These are phyloP conservation scores for Rhorus exstirpatorius DNA, from an alignment of 2,888 invertebrate species.

Conservation along the genomic window DNA sequence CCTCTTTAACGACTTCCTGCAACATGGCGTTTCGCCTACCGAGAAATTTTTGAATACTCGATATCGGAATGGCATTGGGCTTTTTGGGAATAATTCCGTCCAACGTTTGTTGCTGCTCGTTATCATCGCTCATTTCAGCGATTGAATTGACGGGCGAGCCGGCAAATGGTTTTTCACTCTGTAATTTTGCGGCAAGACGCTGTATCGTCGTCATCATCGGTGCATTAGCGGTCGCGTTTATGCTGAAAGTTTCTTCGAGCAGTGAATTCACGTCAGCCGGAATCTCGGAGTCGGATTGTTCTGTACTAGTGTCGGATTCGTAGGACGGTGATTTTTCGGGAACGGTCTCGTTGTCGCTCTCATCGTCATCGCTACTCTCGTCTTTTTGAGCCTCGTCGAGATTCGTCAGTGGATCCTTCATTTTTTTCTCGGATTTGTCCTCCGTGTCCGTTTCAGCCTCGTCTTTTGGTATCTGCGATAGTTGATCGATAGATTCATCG, in stretches of 20 bases:
- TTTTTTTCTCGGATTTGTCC: slow-evolving; percentile 73
- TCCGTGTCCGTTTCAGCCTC: slow-evolving; percentile 53
- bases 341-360: slow-evolving; percentile 74
- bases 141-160: slow-evolving; percentile 22
- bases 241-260: slow-evolving; percentile 79
- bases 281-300: slow-evolving; percentile 80
- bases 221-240: slow-evolving; percentile 77
- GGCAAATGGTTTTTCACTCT: slow-evolving; percentile 76
- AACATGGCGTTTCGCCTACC: slow-evolving; percentile 62
- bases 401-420: slow-evolving; percentile 77
- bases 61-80: slow-evolving; percentile 74
- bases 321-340: slow-evolving; percentile 61
- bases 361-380: slow-evolving; percentile 75
- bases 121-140: slow-evolving; percentile 39
- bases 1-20: slow-evolving; percentile 75
- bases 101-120: slow-evolving; percentile 7
- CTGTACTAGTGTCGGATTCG: slow-evolving; percentile 81
- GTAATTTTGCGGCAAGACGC: slow-evolving; percentile 83
- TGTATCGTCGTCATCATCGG: slow-evolving; percentile 84
- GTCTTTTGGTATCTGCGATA: slow-evolving; percentile 7
- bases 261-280: slow-evolving; percentile 80
- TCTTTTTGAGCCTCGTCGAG: slow-evolving; percentile 70
- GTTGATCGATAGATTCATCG: neutral
- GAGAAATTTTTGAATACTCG: slow-evolving; percentile 66
- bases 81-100: slow-evolving; percentile 71